Conservation (phyloP, 2,113 vertebrate genomes). For the Plotosus lineatus region DNA sequence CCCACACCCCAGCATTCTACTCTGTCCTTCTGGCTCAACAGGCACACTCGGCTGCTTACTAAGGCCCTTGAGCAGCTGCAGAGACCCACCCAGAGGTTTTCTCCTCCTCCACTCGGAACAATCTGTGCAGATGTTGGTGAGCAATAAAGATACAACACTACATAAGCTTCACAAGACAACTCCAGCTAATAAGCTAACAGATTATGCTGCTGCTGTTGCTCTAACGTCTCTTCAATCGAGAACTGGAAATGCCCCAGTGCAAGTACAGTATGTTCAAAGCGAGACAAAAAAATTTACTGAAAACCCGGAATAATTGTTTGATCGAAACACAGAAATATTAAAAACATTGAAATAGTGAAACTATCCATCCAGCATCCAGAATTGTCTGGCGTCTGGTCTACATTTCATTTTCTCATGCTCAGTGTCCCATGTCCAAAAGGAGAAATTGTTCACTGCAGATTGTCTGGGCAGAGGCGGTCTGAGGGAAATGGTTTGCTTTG, state of each 20-base stretch:
- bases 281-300: background rate
- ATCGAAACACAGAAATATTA: background rate
- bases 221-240: background rate
- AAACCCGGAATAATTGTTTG: slow-evolving; percentile 13
- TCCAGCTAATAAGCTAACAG: background rate
- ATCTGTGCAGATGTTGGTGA: slow-evolving; percentile 52
- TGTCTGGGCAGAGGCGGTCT: background rate
- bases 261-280: background rate
- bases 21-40: slow-evolving; percentile 35
- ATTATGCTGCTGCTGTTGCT: background rate
- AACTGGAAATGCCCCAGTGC: background rate
- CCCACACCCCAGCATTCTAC: slow-evolving; percentile 45
- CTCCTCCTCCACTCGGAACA: slow-evolving; percentile 47
- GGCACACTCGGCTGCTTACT: slow-evolving; percentile 36
- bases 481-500: background rate
- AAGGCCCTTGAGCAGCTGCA: slow-evolving; percentile 48
- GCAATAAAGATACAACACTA: slow-evolving; percentile 32
- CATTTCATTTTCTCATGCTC: background rate
- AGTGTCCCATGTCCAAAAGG: slow-evolving; percentile 7
- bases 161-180: slow-evolving; percentile 20
- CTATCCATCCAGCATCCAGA: background rate
- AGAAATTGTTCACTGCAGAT: background rate
- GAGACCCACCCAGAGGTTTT: slow-evolving; percentile 42
- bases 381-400: background rate
- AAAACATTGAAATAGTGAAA: background rate